Percentiles rank a stretch among this genome's conserved stretches.
phyloP scores from a whole-genome alignment of 2,113 vertebrate species.

The Okapia johnstoni region DNA sequence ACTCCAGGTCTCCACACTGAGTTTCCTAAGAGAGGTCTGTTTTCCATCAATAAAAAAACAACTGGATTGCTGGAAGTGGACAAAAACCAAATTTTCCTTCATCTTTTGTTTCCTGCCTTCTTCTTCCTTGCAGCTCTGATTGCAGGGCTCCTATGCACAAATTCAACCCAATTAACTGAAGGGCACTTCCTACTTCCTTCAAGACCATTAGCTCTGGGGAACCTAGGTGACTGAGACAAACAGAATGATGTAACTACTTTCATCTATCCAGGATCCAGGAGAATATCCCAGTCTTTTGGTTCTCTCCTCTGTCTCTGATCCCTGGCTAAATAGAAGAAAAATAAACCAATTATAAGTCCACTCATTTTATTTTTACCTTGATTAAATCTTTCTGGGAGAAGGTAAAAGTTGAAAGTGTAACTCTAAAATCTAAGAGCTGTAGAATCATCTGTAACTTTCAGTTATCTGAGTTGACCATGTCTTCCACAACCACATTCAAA shows the following conservation, averaged over 20 bases:
- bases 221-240: neutral
- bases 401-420: neutral
- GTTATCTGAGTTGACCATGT: neutral
- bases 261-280: neutral
- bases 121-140: neutral
- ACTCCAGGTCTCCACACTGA: neutral
- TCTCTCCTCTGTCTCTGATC: neutral
- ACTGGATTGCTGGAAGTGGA: neutral
- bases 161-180: neutral
- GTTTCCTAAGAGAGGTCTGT: neutral
- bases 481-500: slow-evolving; percentile 29
- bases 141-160: neutral
- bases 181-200: neutral
- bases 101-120: neutral
- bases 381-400: slow-evolving; percentile 29
- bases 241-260: neutral
- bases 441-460: slow-evolving; percentile 22
- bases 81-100: neutral
- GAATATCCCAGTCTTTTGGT: neutral
- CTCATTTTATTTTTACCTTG: slow-evolving; percentile 17
- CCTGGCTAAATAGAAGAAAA: neutral
- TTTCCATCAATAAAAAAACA: neutral
- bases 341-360: slow-evolving; percentile 2
- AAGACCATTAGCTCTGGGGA: neutral
- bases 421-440: neutral